These are phyloP conservation scores for Sinohyriopsis cumingii DNA, from an alignment of 2,888 invertebrate species.

Conservation along the genomic window DNA sequence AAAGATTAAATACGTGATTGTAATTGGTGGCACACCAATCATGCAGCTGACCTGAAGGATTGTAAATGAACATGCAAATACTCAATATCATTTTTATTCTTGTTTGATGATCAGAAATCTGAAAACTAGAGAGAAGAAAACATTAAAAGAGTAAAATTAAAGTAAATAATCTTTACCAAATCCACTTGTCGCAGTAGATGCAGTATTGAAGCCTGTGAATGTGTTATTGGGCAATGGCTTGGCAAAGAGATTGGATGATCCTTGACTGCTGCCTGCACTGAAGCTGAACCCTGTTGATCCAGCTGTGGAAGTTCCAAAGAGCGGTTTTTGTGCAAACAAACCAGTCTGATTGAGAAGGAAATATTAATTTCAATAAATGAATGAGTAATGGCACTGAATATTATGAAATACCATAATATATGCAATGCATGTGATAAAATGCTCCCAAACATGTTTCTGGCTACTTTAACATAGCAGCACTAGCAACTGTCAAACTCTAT, in stretches of 20 bases:
- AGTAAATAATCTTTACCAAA: constrained; percentile 37
- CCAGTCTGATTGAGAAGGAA: constrained; percentile 45
- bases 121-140: constrained; percentile 14
- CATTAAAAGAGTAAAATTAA: constrained; percentile 1
- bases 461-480: too few species aligned
- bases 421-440: too few species aligned
- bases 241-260: constrained; percentile 51
- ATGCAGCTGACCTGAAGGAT: too few species aligned
- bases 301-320: constrained; percentile 57
- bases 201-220: constrained; percentile 45
- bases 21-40: too few species aligned
- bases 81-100: neutral
- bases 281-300: constrained; percentile 53
- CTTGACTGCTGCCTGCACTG: constrained; percentile 31
- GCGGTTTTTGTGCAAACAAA: constrained; percentile 71
- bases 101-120: constrained; percentile 1
- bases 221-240: constrained; percentile 59
- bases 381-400: neutral
- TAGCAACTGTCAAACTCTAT: too few species aligned
- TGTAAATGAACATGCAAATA: too few species aligned
- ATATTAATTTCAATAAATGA: neutral
- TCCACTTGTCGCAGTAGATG: constrained; percentile 33
- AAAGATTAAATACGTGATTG: too few species aligned
- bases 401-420: neutral
- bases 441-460: too few species aligned